phyloP scores from a whole-genome alignment of 2,888 invertebrate genomes.

The Caenorhabditis wallacei region DNA sequence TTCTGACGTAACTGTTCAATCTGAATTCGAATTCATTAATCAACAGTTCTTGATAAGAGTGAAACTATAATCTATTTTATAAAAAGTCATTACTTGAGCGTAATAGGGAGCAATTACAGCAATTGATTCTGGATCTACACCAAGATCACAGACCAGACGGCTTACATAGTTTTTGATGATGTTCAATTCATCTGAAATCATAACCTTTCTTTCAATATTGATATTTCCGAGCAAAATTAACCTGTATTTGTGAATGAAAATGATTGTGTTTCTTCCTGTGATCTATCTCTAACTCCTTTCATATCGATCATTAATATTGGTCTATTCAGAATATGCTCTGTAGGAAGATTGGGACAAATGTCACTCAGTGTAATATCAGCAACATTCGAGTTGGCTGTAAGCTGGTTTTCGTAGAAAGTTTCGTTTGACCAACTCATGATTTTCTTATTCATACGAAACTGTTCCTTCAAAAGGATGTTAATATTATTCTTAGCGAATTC shows the following conservation, averaged over 20 bases:
- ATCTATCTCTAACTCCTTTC: conserved; percentile 31
- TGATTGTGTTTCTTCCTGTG: conserved; percentile 21
- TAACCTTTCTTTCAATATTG: no score
- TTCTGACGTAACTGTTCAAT: conserved; percentile 31
- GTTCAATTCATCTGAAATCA: conserved; percentile 57
- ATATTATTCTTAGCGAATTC: conserved; percentile 68
- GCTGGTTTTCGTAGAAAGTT: conserved; percentile 74
- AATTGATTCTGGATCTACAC: conserved; percentile 53
- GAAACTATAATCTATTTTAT: no score
- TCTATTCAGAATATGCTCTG: conserved; percentile 25
- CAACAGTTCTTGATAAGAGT: no score
- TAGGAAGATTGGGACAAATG: conserved; percentile 27
- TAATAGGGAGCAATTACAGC: conserved; percentile 71
- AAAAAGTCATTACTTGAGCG: conserved; percentile 65
- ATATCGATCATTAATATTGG: conserved; percentile 60
- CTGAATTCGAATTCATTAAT: conserved; percentile 20
- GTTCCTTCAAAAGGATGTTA: conserved; percentile 73
- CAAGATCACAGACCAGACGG: conserved; percentile 41
- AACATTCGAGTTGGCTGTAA: conserved; percentile 68
- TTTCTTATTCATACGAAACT: conserved; percentile 78
- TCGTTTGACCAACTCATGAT: conserved; percentile 81
- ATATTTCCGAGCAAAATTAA: no score
- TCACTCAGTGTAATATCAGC: conserved; percentile 57
- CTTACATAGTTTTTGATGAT: conserved; percentile 58
- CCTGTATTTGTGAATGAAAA: conserved; percentile 24